Conservation (phyloP, 2,888 invertebrate genomes). For the Clepsis dumicolana region DNA sequence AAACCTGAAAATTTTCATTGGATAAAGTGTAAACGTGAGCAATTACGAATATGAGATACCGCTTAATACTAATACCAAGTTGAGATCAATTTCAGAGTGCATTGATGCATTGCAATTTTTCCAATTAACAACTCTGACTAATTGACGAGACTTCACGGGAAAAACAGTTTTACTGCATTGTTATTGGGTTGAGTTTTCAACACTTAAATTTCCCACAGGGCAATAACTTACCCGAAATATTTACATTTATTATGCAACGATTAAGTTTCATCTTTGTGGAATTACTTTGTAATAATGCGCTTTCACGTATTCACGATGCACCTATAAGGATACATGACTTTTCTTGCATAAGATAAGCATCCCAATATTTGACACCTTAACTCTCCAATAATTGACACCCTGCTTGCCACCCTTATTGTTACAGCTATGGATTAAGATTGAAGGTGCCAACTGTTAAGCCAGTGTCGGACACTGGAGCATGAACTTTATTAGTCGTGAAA, state of each 20-base stretch:
- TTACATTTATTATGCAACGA: conserved; percentile 26
- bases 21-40: background rate
- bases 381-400: no score
- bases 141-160: background rate
- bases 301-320: no score
- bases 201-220: background rate
- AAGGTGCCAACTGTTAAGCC: no score
- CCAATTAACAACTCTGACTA: conserved; percentile 3
- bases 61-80: conserved; percentile 2
- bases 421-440: no score
- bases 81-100: conserved; percentile 23
- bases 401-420: no score
- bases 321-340: no score
- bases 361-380: no score
- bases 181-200: background rate
- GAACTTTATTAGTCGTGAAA: no score
- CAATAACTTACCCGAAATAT: conserved; percentile 27
- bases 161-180: background rate
- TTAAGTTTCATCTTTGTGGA: conserved; percentile 20
- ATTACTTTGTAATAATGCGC: conserved; percentile 29
- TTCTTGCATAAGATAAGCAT: no score
- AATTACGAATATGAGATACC: background rate
- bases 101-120: conserved; percentile 17
- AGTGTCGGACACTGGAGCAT: no score
- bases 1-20: no score